Evolutionary conservation across 1,140 invertebrate species (phyloP).

Genomic region (Temnothorax nylanderi): DNA sequence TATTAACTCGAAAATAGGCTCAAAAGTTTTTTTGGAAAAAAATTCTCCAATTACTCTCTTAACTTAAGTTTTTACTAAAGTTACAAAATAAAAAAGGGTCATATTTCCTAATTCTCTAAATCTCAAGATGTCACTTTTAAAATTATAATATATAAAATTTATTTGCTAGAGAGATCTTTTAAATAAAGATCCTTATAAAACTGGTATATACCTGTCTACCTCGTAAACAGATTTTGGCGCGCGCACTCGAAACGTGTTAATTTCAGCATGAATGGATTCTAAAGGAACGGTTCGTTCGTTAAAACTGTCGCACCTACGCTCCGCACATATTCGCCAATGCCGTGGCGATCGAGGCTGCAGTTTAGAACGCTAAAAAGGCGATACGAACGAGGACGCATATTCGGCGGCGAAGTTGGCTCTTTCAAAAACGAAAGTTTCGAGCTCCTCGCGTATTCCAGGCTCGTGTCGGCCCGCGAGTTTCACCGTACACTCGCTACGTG

Average conservation of each 20-base stretch:
- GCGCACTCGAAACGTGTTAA: background rate
- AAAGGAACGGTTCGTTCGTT: background rate
- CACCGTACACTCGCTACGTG: slow-evolving; percentile 75
- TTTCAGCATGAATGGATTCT: background rate
- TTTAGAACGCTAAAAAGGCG: slow-evolving; percentile 52
- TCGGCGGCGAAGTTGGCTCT: slow-evolving; percentile 55
- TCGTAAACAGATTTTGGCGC: background rate
- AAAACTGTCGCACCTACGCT: background rate
- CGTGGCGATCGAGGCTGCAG: slow-evolving; percentile 40
- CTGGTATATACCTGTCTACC: too few relatives aligned
- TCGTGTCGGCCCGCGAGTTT: slow-evolving; percentile 77
- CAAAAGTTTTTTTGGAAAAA: background rate
- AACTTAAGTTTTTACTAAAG: background rate
- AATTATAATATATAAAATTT: background rate
- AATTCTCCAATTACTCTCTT: background rate
- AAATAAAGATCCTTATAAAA: background rate
- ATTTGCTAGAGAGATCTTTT: background rate
- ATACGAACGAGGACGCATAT: slow-evolving; percentile 68
- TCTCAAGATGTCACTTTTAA: background rate
- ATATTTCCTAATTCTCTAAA: background rate
- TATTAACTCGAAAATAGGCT: background rate
- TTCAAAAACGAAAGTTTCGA: slow-evolving; percentile 80
- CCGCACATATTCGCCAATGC: background rate
- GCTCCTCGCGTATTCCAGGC: slow-evolving; percentile 78
- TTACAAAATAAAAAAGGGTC: background rate